phyloP scores from a whole-genome alignment of 23 tunicate genomes.

The Trididemnum clinides region DNA sequence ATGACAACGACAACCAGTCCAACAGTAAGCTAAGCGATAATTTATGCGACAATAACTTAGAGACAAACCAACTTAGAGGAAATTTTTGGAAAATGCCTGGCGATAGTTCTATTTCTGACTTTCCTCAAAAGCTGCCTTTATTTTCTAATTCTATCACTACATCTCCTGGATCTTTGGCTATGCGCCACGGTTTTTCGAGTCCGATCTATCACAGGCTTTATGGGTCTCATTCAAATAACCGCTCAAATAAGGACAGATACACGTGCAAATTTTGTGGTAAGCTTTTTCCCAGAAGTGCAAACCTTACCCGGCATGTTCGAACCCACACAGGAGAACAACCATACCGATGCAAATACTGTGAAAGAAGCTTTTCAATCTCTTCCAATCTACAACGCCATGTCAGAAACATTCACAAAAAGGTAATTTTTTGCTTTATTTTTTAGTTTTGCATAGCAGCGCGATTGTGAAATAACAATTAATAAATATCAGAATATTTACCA shows the following conservation, averaged over 20 bases:
- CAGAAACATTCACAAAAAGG: slow-evolving; percentile 96
- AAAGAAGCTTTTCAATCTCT: slow-evolving; percentile 95
- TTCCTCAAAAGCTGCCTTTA: not conserved
- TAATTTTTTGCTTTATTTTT: too few relatives aligned
- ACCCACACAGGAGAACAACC: slow-evolving; percentile 99
- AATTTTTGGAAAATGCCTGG: not conserved
- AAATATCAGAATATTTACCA: too few relatives aligned
- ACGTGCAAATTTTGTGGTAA: slow-evolving; percentile 90
- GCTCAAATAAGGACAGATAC: slow-evolving; percentile 62
- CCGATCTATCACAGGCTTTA: not conserved
- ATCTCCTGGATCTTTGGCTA: not conserved
- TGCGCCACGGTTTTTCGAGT: not conserved
- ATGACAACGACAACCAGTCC: too few relatives aligned
- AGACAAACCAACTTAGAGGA: too few relatives aligned
- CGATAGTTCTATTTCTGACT: not conserved
- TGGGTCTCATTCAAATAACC: not conserved
- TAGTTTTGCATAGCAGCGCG: too few relatives aligned
- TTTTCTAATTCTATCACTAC: not conserved
- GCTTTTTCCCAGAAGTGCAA: slow-evolving; percentile 96
- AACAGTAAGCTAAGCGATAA: too few relatives aligned
- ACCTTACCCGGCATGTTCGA: slow-evolving; percentile 92
- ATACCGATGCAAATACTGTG: slow-evolving; percentile 89
- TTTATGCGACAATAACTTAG: too few relatives aligned
- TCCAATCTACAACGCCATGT: slow-evolving; percentile 96
- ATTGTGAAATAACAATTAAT: too few relatives aligned